Percentiles rank a stretch among this genome's conserved stretches.
phyloP scores from a whole-genome alignment of 1,140 invertebrate species.

The Harlomillsia oculata region DNA sequence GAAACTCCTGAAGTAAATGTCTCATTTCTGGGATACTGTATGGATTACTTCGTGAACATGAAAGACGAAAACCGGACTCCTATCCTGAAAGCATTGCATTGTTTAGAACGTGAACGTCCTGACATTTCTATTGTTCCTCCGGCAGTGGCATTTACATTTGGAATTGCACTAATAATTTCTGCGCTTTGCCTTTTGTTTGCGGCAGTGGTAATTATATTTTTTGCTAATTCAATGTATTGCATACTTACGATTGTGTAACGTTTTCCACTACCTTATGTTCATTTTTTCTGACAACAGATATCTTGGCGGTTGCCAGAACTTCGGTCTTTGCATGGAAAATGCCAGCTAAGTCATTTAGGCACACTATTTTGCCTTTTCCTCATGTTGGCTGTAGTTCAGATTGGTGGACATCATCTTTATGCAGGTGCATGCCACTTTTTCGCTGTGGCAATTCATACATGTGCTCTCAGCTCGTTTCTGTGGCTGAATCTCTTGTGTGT shows the following conservation, averaged over 20 bases:
- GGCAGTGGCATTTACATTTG: constrained; percentile 11
- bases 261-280: too few relatives aligned
- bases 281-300: constrained; percentile 10
- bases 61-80: background rate
- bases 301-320: constrained; percentile 31
- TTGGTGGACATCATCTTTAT: constrained; percentile 12
- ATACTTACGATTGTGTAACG: background rate
- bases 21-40: constrained; percentile 27
- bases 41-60: constrained; percentile 27
- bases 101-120: background rate
- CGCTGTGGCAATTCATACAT: constrained; percentile 30
- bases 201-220: constrained; percentile 21
- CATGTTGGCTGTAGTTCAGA: constrained; percentile 19
- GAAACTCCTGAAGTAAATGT: constrained; percentile 1
- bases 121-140: constrained; percentile 7
- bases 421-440: constrained; percentile 22
- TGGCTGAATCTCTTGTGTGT: constrained; percentile 35
- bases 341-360: constrained; percentile 32
- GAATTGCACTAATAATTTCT: constrained; percentile 25
- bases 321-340: constrained; percentile 32
- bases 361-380: constrained; percentile 30
- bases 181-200: constrained; percentile 28
- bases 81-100: constrained; percentile 12
- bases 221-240: background rate
- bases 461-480: constrained; percentile 32